Percentiles rank a stretch among this genome's conserved stretches.
Conservation (phyloP, 2,113 vertebrate species). For the Casuarius casuarius region DNA sequence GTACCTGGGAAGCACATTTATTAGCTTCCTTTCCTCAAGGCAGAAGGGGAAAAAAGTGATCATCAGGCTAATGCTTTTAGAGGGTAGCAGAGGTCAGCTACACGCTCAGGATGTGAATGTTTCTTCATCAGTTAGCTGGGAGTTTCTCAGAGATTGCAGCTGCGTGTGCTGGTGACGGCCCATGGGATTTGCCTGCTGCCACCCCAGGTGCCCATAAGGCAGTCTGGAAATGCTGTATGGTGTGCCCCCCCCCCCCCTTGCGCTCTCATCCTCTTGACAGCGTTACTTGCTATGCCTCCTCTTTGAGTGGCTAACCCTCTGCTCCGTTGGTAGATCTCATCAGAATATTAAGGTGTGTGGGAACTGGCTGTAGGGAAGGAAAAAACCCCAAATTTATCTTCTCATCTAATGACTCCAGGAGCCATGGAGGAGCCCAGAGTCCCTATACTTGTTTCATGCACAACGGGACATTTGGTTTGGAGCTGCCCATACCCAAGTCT, state of each 20-base stretch:
- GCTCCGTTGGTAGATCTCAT: neutral
- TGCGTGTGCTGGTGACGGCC: neutral
- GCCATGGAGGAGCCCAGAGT: neutral
- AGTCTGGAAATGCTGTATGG: neutral
- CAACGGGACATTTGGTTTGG: no score
- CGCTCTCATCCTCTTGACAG: neutral
- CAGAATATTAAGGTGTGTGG: neutral
- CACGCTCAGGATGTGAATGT: neutral
- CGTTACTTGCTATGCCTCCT: fast-evolving
- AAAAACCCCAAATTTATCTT: neutral
- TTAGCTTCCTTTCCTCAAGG: neutral
- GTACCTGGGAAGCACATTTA: neutral
- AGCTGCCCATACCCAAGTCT: neutral
- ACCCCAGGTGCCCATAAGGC: neutral
- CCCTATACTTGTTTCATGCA: no score
- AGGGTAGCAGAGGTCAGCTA: neutral
- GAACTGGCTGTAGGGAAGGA: neutral
- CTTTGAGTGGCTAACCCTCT: neutral
- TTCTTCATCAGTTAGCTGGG: neutral
- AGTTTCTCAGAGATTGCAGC: neutral
- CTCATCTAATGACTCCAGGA: neutral
- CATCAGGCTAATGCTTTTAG: neutral
- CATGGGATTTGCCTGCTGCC: neutral
- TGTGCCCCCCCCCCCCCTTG: neutral
- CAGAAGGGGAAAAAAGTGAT: neutral